These are phyloP conservation scores for Polymixis lichenea DNA, from an alignment of 2,888 invertebrate genomes.

Conservation along the genomic window DNA sequence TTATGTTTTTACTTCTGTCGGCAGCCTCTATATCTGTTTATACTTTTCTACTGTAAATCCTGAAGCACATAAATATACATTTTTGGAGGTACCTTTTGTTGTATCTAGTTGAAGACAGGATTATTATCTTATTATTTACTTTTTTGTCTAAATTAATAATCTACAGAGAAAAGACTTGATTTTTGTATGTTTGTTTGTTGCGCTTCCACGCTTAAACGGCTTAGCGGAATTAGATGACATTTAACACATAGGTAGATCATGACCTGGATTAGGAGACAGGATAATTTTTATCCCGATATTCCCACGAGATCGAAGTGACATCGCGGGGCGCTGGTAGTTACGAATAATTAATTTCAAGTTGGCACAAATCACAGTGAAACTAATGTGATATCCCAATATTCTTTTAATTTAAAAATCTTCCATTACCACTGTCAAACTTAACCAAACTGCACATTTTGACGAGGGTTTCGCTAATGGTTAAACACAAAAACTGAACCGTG, in stretches of 20 bases:
- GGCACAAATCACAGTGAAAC: not conserved
- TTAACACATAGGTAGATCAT: too few species aligned
- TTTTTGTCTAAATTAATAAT: not conserved
- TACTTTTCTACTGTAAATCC: not conserved
- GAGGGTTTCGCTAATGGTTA: slow-evolving; percentile 19
- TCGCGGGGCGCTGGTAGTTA: not conserved
- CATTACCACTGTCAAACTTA: not conserved
- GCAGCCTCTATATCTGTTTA: not conserved
- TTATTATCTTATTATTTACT: not conserved
- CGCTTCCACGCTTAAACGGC: too few species aligned
- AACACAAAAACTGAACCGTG: slow-evolving; percentile 26
- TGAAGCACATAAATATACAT: not conserved
- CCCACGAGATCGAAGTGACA: too few species aligned
- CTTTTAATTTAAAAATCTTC: slow-evolving; percentile 12
- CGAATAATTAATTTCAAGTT: not conserved
- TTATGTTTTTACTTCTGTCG: not conserved
- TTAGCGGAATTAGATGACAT: too few species aligned
- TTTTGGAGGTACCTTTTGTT: not conserved
- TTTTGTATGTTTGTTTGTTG: too few species aligned
- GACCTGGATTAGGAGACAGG: too few species aligned
- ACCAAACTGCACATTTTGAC: slow-evolving; percentile 16
- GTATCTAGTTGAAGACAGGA: not conserved
- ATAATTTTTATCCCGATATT: too few species aligned
- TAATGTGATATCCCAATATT: not conserved
- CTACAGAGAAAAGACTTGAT: too few species aligned